Evolutionary conservation across 2,888 invertebrate genomes (phyloP), one percentile per base, ranked within the genome.

Genomic region (Andrena haemorrhoa): DNA sequence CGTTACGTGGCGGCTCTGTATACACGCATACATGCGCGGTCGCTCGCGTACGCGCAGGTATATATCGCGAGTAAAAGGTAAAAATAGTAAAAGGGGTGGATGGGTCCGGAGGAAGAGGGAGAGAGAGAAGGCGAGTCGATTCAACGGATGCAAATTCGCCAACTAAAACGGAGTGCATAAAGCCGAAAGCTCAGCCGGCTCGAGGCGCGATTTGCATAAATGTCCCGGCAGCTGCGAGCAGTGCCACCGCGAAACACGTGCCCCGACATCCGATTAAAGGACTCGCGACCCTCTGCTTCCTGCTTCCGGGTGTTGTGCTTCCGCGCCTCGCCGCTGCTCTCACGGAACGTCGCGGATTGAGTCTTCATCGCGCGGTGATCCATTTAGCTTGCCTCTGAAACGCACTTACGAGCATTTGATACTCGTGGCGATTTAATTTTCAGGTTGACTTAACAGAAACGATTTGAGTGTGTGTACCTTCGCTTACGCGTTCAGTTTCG

Each of bases 171-270:
- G 88, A 88, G 88, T 86, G 89, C 89, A 92, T 91, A 92, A 92
- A 91, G 91, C 91, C 90, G 89, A 91, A 92, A 92, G 92, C 92
- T 92, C 91, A 91, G 90, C 91, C 89, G 88, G 88, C 87, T 86
- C 89, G 87, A 85, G 88, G 87, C 87, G 75, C 88, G 89, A 93
- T 93, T 93, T 93, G 92, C 93, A 93, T 93, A 93, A 93, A 91
- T 93, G 92, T 92, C 92, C 90, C 89, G 90, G 91, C 92, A 92
- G 92, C 93, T 92, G 92, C 90, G 88, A 86, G 87, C 86, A 84
- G 79, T 86, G 83, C 86, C 86, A 88, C 87, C 89, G 90, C 89
- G 88, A 90, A 92, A 92, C 92, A 92, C 92, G 92, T 92, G 92
- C 90, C 91, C 86, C 86, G 87, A 90, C 91, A 89, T 90, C 89